A percentile compares a stretch with the other conserved stretches of the same genome.
These are phyloP conservation scores for Eulithis testata DNA, from an alignment of 2,888 invertebrate species.

Conservation along the genomic window DNA sequence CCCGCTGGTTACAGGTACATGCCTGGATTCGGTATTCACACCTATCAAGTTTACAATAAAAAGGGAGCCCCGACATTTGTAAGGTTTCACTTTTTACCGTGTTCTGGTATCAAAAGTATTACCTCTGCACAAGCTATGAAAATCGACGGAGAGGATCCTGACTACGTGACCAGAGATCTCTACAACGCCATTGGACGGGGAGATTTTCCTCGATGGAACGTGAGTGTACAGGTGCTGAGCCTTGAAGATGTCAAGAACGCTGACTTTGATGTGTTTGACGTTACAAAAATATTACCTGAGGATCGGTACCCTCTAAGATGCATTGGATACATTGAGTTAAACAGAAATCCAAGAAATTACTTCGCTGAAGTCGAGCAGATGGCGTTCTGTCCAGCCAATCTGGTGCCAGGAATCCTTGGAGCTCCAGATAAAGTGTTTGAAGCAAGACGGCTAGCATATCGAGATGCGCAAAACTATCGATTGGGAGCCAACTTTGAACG, in stretches of 20 bases:
- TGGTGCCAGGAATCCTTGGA: slow-evolving; percentile 95
- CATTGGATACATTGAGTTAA: slow-evolving; percentile 92
- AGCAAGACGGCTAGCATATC: slow-evolving; percentile 92
- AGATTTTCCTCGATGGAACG: slow-evolving; percentile 89
- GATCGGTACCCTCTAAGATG: slow-evolving; percentile 91
- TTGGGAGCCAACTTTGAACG: slow-evolving; percentile 95
- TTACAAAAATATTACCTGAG: slow-evolving; percentile 93
- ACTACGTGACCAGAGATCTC: slow-evolving; percentile 93
- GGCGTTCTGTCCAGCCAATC: slow-evolving; percentile 93
- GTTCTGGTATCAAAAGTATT: slow-evolving; percentile 93
- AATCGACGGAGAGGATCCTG: slow-evolving; percentile 90
- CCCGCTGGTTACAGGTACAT: slow-evolving; percentile 95
- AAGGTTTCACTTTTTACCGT: slow-evolving; percentile 95
- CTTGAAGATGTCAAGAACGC: slow-evolving; percentile 89
- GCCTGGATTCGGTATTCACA: slow-evolving; percentile 96
- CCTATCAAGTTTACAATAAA: slow-evolving; percentile 92
- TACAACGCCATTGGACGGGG: slow-evolving; percentile 92
- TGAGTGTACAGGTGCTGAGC: slow-evolving; percentile 93
- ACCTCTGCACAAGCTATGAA: slow-evolving; percentile 85
- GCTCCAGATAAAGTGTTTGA: slow-evolving; percentile 95
- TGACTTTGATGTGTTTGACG: slow-evolving; percentile 94
- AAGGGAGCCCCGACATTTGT: slow-evolving; percentile 88
- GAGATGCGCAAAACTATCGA: slow-evolving; percentile 93
- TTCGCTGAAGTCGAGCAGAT: slow-evolving; percentile 96
- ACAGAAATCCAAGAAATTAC: slow-evolving; percentile 94